Conservation (phyloP, 2,797 vertebrate species). For the Neomorphus geoffroyi region DNA sequence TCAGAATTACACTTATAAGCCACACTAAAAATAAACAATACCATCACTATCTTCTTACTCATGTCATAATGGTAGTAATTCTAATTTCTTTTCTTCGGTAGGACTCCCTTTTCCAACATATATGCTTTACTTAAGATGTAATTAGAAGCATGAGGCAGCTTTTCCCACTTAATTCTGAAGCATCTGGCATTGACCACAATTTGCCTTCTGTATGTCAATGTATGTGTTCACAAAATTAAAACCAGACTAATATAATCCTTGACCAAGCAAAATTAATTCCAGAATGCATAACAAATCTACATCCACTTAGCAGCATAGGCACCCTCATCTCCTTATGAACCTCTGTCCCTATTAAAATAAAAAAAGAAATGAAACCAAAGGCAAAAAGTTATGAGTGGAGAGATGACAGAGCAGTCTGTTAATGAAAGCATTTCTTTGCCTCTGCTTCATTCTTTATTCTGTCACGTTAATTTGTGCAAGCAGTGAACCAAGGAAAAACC, state of each 20-base stretch:
- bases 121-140: neutral
- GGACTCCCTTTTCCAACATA: neutral
- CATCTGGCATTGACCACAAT: neutral
- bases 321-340: neutral
- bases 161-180: neutral
- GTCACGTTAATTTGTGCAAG: neutral
- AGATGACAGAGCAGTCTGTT: neutral
- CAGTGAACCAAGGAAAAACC: neutral
- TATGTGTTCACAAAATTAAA: neutral
- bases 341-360: neutral
- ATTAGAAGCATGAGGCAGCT: constrained; percentile 8
- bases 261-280: neutral
- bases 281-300: neutral
- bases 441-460: neutral
- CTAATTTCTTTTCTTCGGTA: neutral
- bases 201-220: constrained; percentile 25
- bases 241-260: neutral
- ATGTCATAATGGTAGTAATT: neutral
- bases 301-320: neutral
- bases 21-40: neutral
- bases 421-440: neutral
- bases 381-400: neutral
- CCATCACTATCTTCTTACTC: neutral
- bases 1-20: neutral
- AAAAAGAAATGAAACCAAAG: neutral